phyloP scores from a whole-genome alignment of 2,113 vertebrate genomes.

The Podarcis muralis region DNA sequence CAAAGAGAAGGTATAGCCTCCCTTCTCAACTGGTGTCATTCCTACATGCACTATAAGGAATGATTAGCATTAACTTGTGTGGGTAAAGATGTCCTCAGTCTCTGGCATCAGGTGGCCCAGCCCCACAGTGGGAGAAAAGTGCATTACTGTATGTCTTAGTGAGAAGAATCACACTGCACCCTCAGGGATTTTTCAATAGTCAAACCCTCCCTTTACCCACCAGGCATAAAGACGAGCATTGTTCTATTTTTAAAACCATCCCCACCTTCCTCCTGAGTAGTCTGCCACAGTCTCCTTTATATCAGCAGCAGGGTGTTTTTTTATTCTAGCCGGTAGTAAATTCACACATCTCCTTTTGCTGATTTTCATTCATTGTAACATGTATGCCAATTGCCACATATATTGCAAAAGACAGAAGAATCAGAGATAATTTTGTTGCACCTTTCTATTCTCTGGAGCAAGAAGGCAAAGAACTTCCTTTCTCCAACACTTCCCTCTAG shows the following conservation, averaged over 20 bases:
- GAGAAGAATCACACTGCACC: background rate
- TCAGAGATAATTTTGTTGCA: background rate
- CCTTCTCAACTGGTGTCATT: background rate
- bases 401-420: background rate
- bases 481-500: constrained; percentile 69
- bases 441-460: background rate
- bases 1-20: background rate
- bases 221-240: background rate
- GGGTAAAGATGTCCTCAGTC: background rate
- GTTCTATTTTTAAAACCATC: background rate
- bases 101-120: background rate
- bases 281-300: background rate
- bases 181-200: background rate
- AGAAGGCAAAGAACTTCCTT: background rate
- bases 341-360: background rate
- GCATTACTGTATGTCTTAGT: background rate
- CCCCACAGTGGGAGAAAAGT: background rate
- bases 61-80: background rate
- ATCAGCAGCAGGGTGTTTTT: background rate
- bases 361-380: background rate
- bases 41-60: background rate
- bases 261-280: background rate
- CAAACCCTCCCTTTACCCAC: background rate
- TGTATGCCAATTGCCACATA: background rate
- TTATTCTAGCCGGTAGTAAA: background rate